Evolutionary conservation across 1,140 invertebrate genomes (phyloP).

Genomic region (Vanessa atalanta): DNA sequence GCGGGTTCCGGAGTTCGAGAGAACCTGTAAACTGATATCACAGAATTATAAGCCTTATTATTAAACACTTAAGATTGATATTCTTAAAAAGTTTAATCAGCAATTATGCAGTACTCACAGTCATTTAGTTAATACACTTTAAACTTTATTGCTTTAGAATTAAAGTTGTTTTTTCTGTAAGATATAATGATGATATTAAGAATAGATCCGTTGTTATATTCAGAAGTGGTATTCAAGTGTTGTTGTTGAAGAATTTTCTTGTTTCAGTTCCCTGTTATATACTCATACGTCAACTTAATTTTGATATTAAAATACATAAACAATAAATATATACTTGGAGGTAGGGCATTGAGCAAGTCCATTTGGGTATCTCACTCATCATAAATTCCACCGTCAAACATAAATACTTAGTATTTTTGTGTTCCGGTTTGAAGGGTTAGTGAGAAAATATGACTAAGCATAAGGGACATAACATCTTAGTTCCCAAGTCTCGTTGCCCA

Average conservation of each 20-base stretch:
- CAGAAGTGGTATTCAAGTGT: constrained; percentile 13
- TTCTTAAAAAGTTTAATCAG: background rate
- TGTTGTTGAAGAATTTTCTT: constrained; percentile 6
- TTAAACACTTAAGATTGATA: background rate
- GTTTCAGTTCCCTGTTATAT: constrained; percentile 6
- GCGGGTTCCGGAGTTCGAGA: constrained; percentile 55
- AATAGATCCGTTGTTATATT: constrained; percentile 18
- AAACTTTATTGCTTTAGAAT: background rate
- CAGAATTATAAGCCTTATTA: background rate
- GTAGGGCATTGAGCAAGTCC: no score
- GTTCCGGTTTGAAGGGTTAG: no score
- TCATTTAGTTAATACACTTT: background rate
- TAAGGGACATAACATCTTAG: no score
- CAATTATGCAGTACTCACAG: background rate
- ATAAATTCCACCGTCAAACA: no score
- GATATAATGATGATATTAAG: constrained; percentile 9
- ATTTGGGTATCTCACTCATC: no score
- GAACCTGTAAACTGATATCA: constrained; percentile 17
- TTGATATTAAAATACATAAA: background rate
- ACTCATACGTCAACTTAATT: background rate
- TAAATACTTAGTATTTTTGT: no score
- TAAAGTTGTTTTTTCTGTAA: constrained; percentile 8
- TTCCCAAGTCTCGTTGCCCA: no score
- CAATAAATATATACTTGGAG: no score
- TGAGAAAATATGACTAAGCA: no score